Conservation (phyloP, 2,797 vertebrate species). For the Cottoperca gobio region DNA sequence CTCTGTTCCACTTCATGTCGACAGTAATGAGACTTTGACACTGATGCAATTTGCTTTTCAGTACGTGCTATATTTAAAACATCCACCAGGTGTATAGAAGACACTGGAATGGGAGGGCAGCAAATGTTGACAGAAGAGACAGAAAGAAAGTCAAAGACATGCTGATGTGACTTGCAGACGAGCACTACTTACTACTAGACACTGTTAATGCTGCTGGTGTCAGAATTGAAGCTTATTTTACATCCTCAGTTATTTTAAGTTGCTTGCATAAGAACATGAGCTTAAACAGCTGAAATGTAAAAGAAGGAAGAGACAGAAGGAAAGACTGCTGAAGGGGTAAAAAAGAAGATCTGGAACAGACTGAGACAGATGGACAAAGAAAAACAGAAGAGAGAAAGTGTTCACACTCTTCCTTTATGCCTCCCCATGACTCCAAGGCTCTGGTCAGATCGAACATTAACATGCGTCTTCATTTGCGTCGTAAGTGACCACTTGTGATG, state of each 20-base stretch:
- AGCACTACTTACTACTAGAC: background rate
- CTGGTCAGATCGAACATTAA: no score
- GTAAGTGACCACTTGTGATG: no score
- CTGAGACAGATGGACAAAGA: conserved; percentile 41
- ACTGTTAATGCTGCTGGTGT: conserved; percentile 24
- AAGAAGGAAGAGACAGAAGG: conserved; percentile 25
- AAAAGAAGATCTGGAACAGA: conserved; percentile 1
- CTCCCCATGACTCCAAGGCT: no score
- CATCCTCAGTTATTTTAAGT: conserved; percentile 16
- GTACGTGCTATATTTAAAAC: background rate
- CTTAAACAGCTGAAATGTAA: conserved; percentile 26
- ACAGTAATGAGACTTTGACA: background rate
- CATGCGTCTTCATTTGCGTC: no score
- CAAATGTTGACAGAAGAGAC: background rate
- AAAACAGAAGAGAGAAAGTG: background rate
- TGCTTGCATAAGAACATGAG: conserved; percentile 21
- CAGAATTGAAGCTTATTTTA: conserved; percentile 29
- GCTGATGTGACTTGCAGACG: background rate
- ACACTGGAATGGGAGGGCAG: background rate
- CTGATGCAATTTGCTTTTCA: background rate
- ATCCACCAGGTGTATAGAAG: background rate
- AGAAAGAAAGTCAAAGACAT: background rate
- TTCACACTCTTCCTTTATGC: background rate
- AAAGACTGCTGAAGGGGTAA: background rate
- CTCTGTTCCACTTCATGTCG: background rate